Conservation (phyloP, 2,797 vertebrate species). For the Stomatorhinus walkeri region DNA sequence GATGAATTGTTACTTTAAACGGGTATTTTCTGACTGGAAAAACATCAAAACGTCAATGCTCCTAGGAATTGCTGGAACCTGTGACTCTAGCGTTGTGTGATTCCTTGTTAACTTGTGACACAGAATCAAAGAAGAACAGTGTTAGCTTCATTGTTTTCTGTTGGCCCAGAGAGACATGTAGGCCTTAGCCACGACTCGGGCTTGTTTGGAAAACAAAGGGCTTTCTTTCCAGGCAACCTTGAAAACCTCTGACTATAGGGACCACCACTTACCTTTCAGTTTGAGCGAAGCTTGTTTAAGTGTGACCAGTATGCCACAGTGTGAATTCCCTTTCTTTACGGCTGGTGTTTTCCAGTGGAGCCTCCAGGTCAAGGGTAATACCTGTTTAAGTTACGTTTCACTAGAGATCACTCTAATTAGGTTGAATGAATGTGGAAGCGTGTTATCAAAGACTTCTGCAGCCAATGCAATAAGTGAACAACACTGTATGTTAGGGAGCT, state of each 20-base stretch:
- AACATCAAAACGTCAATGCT: not conserved
- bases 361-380: not conserved
- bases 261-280: not conserved
- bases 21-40: not conserved
- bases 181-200: not conserved
- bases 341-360: not conserved
- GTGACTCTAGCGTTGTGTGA: not conserved
- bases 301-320: not conserved
- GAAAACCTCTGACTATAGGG: not conserved
- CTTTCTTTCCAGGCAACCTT: not conserved
- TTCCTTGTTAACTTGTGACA: not conserved
- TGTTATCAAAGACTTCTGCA: not conserved
- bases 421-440: not conserved
- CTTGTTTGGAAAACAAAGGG: not conserved
- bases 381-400: not conserved
- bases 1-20: not conserved
- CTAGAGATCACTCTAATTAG: not conserved
- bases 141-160: not conserved
- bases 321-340: not conserved
- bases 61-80: not conserved
- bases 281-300: not conserved
- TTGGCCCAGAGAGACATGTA: not conserved
- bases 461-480: not conserved
- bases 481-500: not conserved
- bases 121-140: not conserved